phyloP scores from a whole-genome alignment of 2,113 vertebrate genomes.

The Phyllopteryx taeniolatus region DNA sequence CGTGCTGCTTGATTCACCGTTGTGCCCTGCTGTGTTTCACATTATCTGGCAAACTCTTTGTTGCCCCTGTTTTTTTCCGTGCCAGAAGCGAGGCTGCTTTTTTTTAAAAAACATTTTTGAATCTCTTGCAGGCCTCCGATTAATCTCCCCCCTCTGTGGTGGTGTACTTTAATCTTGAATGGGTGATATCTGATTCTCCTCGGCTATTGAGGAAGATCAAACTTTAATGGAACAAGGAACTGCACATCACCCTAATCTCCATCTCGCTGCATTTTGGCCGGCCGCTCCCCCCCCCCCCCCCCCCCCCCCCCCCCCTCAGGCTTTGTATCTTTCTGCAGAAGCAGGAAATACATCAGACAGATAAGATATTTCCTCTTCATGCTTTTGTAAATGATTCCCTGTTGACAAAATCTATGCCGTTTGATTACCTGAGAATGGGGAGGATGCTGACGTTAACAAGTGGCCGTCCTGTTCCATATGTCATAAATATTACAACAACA shows the following conservation, averaged over 20 bases:
- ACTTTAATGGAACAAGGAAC: slow-evolving; percentile 74
- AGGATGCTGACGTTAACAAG: slow-evolving; percentile 35
- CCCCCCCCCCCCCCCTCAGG: slow-evolving; percentile 64
- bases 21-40: slow-evolving; percentile 66
- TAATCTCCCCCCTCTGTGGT: slow-evolving; percentile 67
- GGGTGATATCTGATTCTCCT: slow-evolving; percentile 73
- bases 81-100: slow-evolving; percentile 63
- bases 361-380: slow-evolving; percentile 67
- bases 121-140: slow-evolving; percentile 65
- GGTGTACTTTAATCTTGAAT: slow-evolving; percentile 74
- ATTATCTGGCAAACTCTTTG: slow-evolving; percentile 73
- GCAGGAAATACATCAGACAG: slow-evolving; percentile 67
- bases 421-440: slow-evolving; percentile 50
- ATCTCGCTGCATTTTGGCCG: slow-evolving; percentile 63
- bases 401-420: slow-evolving; percentile 55
- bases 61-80: slow-evolving; percentile 71
- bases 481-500: slow-evolving; percentile 3
- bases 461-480: slow-evolving; percentile 13
- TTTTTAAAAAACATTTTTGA: slow-evolving; percentile 38
- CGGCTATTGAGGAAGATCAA: slow-evolving; percentile 75
- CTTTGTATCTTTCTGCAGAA: slow-evolving; percentile 67
- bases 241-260: slow-evolving; percentile 72
- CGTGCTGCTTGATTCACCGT: slow-evolving; percentile 64
- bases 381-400: slow-evolving; percentile 67
- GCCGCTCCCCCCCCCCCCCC: slow-evolving; percentile 63